Conservation (phyloP, 2,113 vertebrate species). For the Prinia subflava region DNA sequence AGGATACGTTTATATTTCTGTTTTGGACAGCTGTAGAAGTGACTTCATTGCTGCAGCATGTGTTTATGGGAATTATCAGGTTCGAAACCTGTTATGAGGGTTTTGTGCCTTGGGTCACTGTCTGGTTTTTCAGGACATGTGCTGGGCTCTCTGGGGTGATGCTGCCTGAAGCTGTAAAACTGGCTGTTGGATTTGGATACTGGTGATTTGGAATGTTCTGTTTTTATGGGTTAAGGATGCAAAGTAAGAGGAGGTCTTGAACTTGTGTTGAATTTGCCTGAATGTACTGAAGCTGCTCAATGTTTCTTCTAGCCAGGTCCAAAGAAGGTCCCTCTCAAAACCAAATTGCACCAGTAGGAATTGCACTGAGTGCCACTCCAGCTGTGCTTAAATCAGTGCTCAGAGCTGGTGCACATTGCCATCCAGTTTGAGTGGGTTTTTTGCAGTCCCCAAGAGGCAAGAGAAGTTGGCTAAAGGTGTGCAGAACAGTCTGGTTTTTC, state of each 20-base stretch:
- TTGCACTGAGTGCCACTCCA: not conserved
- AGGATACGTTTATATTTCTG: not conserved
- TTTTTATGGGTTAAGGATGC: not conserved
- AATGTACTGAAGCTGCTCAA: not conserved
- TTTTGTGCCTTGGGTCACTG: not conserved
- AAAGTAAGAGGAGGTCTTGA: not conserved
- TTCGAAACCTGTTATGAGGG: not conserved
- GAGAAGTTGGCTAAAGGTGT: not conserved
- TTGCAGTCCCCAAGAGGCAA: not conserved
- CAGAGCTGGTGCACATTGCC: not conserved
- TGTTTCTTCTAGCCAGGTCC: not conserved
- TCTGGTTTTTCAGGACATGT: not conserved
- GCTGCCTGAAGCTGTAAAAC: not conserved
- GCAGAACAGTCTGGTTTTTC: not conserved
- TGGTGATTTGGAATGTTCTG: not conserved
- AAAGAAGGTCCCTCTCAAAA: not conserved
- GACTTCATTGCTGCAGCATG: not conserved
- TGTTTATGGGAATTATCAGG: not conserved
- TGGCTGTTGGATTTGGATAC: not conserved
- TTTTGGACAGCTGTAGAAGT: not conserved
- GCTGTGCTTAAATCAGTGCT: not conserved
- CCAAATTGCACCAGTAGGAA: not conserved
- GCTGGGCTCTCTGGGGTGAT: not conserved
- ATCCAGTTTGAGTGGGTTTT: not conserved
- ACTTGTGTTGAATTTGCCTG: not conserved